Evolutionary conservation across 2,797 vertebrate genomes (phyloP).

Genomic region (Urophycis tenuis): DNA sequence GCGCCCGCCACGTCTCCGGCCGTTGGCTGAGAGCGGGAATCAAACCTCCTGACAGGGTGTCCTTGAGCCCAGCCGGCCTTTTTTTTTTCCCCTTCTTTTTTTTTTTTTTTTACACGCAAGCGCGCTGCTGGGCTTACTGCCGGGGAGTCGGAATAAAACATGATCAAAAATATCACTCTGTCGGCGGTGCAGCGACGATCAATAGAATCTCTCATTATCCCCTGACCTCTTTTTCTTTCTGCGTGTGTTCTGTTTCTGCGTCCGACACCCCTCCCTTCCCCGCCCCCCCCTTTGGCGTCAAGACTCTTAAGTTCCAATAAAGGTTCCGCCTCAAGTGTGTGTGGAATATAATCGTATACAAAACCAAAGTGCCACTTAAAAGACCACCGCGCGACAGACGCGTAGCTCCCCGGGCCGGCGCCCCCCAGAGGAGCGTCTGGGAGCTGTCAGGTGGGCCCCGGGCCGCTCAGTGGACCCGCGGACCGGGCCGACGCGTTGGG

Average conservation of each 20-base stretch:
- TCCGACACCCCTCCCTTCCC: background rate
- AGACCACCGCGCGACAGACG: background rate
- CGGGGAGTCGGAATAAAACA: background rate
- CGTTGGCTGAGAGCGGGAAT: background rate
- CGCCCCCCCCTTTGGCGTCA: background rate
- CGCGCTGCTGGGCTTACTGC: too few species aligned
- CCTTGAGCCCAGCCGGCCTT: background rate
- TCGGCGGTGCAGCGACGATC: background rate
- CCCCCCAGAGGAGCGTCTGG: background rate
- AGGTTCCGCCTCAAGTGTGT: conserved; percentile 7
- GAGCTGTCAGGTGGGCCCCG: background rate
- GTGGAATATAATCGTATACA: background rate
- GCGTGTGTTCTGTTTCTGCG: conserved; percentile 12
- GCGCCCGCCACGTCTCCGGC: background rate
- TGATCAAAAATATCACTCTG: background rate
- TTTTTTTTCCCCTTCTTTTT: too few species aligned
- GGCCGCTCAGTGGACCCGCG: background rate
- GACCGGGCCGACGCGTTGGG: background rate
- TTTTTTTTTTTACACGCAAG: background rate
- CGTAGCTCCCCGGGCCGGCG: background rate
- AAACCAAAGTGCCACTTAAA: background rate
- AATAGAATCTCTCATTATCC: conserved; percentile 15
- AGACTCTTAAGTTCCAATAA: background rate
- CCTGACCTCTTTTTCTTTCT: conserved; percentile 1
- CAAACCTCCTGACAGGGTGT: background rate